Conservation (phyloP, 2,113 vertebrate genomes). For the Sinocyclocheilus anophthalmus region DNA sequence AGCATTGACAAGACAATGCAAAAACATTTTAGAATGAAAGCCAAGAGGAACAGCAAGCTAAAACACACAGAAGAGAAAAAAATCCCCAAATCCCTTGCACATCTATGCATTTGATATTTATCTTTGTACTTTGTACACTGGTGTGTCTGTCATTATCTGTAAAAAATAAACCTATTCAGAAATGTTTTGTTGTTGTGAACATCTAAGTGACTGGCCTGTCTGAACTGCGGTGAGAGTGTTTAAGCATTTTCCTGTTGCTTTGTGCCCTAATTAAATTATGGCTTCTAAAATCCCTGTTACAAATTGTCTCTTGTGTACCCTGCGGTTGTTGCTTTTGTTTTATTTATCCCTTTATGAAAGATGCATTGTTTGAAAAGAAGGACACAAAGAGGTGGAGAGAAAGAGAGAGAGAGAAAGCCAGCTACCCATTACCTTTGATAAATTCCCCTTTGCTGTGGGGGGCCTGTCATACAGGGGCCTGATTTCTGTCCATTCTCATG, state of each 20-base stretch:
- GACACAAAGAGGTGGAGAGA: constrained; percentile 22
- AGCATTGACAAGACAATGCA: not conserved
- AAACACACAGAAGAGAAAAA: not conserved
- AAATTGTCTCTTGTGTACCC: constrained; percentile 56
- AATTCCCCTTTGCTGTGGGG: constrained; percentile 28
- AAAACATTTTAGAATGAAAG: not conserved
- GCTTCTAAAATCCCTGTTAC: constrained; percentile 57
- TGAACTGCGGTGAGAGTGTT: not conserved
- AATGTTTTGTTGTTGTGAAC: constrained; percentile 2
- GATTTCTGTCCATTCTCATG: constrained; percentile 46
- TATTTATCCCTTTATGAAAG: constrained; percentile 62
- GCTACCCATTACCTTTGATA: constrained; percentile 35
- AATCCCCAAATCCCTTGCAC: not conserved
- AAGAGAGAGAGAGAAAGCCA: constrained; percentile 42
- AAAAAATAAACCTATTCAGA: not conserved
- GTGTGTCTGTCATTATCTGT: not conserved
- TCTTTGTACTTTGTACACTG: not conserved
- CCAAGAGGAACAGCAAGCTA: not conserved
- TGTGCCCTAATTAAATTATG: constrained; percentile 54
- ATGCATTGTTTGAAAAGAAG: constrained; percentile 63
- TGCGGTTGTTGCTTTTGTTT: constrained; percentile 60
- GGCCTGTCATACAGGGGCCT: not conserved
- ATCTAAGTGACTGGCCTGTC: not conserved
- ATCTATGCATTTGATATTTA: not conserved
- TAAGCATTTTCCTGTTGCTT: constrained; percentile 40